Percentiles rank a stretch among this genome's conserved stretches.
Conservation (phyloP, 2,113 vertebrate species). For the Fregetta grallaria region DNA sequence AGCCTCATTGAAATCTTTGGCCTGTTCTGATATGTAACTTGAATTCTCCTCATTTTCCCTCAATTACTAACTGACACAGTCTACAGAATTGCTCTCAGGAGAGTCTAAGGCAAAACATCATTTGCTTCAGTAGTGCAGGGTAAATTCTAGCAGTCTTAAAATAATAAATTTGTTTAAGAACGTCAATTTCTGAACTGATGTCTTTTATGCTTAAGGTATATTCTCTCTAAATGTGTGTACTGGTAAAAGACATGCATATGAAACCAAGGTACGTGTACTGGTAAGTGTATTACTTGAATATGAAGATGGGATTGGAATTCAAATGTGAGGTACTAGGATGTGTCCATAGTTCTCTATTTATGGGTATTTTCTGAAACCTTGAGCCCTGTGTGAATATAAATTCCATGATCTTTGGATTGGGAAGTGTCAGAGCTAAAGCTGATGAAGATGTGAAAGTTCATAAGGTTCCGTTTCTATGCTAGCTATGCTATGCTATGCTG, state of each 20-base stretch:
- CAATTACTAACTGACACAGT: neutral
- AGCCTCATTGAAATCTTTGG: neutral
- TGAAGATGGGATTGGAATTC: neutral
- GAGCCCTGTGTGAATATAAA: neutral
- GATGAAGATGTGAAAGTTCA: neutral
- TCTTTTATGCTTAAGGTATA: neutral
- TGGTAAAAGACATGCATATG: neutral
- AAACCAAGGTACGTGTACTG: neutral
- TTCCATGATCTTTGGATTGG: neutral
- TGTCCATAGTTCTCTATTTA: neutral
- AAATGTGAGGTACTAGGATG: neutral
- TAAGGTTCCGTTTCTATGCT: neutral
- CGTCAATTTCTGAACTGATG: neutral
- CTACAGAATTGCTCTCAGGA: neutral
- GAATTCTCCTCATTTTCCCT: neutral
- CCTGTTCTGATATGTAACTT: neutral
- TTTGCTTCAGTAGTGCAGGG: neutral
- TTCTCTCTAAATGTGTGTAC: neutral
- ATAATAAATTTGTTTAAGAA: neutral
- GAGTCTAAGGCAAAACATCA: neutral
- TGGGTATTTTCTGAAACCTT: neutral
- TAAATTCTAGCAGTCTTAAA: neutral
- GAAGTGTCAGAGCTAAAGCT: neutral
- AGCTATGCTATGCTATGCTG: neutral
- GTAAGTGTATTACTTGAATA: neutral